phyloP scores from a whole-genome alignment of 35 echinoderm and acorn worm species.

The Apostichopus californicus region DNA sequence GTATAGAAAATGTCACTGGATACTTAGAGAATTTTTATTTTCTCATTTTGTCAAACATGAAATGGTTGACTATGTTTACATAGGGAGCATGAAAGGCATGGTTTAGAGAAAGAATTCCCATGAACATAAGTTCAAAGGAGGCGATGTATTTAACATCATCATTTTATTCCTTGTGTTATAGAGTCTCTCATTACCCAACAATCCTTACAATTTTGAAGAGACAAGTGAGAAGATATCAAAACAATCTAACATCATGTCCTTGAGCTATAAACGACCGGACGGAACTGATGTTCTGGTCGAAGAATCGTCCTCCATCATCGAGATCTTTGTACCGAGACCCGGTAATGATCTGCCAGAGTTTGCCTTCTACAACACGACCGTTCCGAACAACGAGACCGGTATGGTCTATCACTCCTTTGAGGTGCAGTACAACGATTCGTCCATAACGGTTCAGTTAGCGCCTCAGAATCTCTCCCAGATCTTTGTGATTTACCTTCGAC shows the following conservation, averaged over 20 bases:
- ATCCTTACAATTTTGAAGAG: constrained; percentile 62
- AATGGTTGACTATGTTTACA: neutral
- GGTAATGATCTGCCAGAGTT: constrained; percentile 4
- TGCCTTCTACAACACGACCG: neutral
- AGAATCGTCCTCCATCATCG: neutral
- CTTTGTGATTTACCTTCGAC: constrained; percentile 57
- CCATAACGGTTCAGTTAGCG: constrained; percentile 52
- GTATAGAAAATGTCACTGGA: too few species aligned
- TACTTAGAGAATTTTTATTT: too few species aligned
- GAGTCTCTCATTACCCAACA: constrained; percentile 3
- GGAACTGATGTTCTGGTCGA: constrained; percentile 38
- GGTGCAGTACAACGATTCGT: constrained; percentile 59
- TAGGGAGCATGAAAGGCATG: too few species aligned
- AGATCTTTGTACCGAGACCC: constrained; percentile 31
- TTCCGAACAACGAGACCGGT: constrained; percentile 53
- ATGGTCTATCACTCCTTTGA: constrained; percentile 70
- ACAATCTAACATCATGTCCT: constrained; percentile 33
- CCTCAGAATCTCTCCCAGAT: constrained; percentile 1
- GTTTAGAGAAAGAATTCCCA: too few species aligned
- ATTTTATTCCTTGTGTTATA: neutral
- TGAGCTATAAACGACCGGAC: constrained; percentile 24
- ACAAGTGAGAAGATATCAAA: constrained; percentile 42
- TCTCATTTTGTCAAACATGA: neutral
- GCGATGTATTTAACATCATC: too few species aligned
- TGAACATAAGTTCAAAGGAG: too few species aligned